These are phyloP conservation scores for Muscicapa adusta DNA, from an alignment of 2,113 vertebrate genomes.

Conservation along the genomic window DNA sequence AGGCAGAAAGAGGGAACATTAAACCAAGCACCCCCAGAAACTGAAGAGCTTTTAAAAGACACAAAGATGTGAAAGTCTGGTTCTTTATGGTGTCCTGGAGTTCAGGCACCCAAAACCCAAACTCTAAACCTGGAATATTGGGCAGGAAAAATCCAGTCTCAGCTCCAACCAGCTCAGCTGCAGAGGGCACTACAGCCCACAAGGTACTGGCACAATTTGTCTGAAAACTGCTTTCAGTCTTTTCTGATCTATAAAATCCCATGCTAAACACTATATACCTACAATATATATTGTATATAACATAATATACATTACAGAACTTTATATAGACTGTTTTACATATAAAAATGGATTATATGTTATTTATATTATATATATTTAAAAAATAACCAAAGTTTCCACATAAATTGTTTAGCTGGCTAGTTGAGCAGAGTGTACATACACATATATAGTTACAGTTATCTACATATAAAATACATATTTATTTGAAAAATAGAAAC, in stretches of 20 bases:
- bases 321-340: neutral
- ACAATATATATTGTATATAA: neutral
- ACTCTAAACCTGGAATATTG: neutral
- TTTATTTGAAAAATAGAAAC: neutral
- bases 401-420: neutral
- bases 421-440: neutral
- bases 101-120: neutral
- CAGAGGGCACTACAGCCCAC: neutral
- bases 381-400: neutral
- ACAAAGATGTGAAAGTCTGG: neutral
- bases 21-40: neutral
- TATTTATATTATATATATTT: neutral
- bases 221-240: neutral
- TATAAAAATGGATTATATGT: neutral
- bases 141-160: neutral
- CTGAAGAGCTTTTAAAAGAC: neutral
- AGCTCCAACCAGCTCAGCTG: neutral
- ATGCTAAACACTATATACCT: neutral
- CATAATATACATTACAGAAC: neutral
- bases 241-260: neutral
- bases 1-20: neutral
- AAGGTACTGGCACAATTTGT: neutral
- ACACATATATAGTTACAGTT: neutral
- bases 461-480: neutral
- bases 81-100: neutral